A percentile compares a stretch with the other conserved stretches of the same genome.
Evolutionary conservation across 2,888 invertebrate genomes (phyloP).

Genomic region (Drosophila falleni): DNA sequence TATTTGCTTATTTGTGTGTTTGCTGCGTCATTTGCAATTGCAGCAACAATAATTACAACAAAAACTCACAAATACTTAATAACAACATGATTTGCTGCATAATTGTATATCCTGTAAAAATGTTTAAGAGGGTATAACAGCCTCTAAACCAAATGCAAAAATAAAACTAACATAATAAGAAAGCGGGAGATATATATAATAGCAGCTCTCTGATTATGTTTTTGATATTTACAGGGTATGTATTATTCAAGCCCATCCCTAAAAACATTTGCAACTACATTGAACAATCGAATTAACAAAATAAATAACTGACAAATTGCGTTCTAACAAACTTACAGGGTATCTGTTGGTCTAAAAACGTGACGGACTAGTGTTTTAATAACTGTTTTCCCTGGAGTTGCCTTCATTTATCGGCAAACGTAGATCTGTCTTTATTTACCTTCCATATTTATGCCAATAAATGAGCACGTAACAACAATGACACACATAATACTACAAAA

Average conservation of each 20-base stretch:
- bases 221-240: neutral
- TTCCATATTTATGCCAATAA: slow-evolving; percentile 72
- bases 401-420: slow-evolving; percentile 67
- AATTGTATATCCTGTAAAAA: slow-evolving; percentile 42
- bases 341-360: neutral
- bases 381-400: slow-evolving; percentile 58
- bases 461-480: slow-evolving; percentile 75
- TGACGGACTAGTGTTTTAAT: slow-evolving; percentile 28
- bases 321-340: slow-evolving; percentile 5
- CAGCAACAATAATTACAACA: slow-evolving; percentile 46
- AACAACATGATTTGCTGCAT: slow-evolving; percentile 46
- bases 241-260: no score
- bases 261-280: neutral
- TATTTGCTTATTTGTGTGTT: slow-evolving; percentile 25
- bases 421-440: slow-evolving; percentile 68
- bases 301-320: no score
- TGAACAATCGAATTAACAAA: no score
- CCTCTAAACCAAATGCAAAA: neutral
- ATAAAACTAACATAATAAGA: no score
- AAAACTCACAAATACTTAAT: slow-evolving; percentile 6
- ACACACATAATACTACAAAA: slow-evolving; percentile 45
- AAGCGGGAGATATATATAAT: no score
- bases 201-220: neutral
- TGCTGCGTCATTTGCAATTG: slow-evolving; percentile 73
- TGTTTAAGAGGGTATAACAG: neutral